Base-by-base conservation (phyloP, 2,797 vertebrate genomes). In the Anguilla obscura region DNA sequence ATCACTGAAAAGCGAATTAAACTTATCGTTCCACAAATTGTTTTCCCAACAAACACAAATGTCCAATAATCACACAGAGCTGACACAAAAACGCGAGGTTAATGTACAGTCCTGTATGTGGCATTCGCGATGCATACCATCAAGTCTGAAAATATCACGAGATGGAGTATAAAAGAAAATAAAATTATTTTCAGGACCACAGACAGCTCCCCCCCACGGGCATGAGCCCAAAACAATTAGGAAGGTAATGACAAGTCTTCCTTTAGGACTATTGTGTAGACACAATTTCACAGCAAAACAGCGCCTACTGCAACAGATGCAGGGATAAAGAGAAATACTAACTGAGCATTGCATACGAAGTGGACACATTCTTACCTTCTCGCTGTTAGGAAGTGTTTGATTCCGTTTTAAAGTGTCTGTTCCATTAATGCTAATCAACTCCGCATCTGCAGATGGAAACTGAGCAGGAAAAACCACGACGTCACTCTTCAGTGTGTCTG, bases 401-500 rank as follows among this genome's bases (percentile, higher is more conserved):
- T 88, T 85, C n/a, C 84, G 76, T 60, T 80, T 84, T 80, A 93
- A 94, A 0, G 90, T 89, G 84, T 94, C 94, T 14, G 91, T 91
- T 85, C 93, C 93, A 1, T 94, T 8, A 92, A 89, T 87, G 84
- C 85, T 89, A n/a, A 88, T 36, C 0, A 90, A 63, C 48, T 90
- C 89, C 6, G 45, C 90, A 21, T 88, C 89, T 16, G 66, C 54
- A 33, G 86, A 74, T 0, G 90, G 84, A 87, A 79, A 88, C 0
- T 84, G 79, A 0, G 86, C 5, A 8, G 89, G 87, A 27, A 89
- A 90, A 52, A 93, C 91, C 24, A 92, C 86, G n/a, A 92, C 87
- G 40, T 92, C 92, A 91, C 91, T 90, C 88, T 90, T 91, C 45
- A 90, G 85, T 54, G 90, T 92, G 84, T 92, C 91, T 80, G 89